Base-by-base conservation (phyloP, 2,797 vertebrate species). In the Tapirus indicus region DNA sequence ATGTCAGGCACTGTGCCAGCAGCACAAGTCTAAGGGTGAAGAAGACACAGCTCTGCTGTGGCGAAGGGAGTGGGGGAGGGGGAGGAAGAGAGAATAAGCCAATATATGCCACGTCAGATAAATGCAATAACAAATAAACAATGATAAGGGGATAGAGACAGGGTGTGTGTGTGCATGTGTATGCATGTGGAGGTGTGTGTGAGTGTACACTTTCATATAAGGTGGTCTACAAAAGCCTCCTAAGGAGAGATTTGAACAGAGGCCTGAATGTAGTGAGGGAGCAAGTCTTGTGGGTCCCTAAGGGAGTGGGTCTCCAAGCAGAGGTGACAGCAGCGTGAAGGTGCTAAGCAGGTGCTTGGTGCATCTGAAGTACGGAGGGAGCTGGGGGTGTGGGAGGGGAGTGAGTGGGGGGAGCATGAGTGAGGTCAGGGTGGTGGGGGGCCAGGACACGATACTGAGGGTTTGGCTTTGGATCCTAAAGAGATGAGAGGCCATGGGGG, bases 401-500 rank as follows among this genome's bases (percentile, higher is more conserved):
- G 23, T 12, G 49, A 60, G 6, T 0, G 14, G 62, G 56, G 38
- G 5, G 8, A 2, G 8, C 13, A 6, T 41, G 1, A 80, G 27
- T 23, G 56, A 54, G 32, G 11, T 47, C 54, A 23, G 80, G 66
- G 58, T 44, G 6, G 35, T 16, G 4, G 21, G 2, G 60, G 54
- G 20, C 1, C 14, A 41, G 3, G 3, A 52, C 16, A 41, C 27
- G 7, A 0, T 25, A 17, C 14, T 25, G 20, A 69, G 23, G 69
- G 18, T 62, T 79, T 56, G 41, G 8, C 16, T 89, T 94, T 92
- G 60, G 64, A 69, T 86, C 54, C n/a, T 41, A 91, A 74, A 56
- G 18, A 94, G 32, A 77, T 49, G 21, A 64, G n/a, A 85, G 68
- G 18, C 14, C 41, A 16, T 14, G n/a, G 49, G 12, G 6, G 2